These are phyloP conservation scores for Chaenogobius annularis DNA, from an alignment of 2,113 vertebrate species.

Conservation along the genomic window DNA sequence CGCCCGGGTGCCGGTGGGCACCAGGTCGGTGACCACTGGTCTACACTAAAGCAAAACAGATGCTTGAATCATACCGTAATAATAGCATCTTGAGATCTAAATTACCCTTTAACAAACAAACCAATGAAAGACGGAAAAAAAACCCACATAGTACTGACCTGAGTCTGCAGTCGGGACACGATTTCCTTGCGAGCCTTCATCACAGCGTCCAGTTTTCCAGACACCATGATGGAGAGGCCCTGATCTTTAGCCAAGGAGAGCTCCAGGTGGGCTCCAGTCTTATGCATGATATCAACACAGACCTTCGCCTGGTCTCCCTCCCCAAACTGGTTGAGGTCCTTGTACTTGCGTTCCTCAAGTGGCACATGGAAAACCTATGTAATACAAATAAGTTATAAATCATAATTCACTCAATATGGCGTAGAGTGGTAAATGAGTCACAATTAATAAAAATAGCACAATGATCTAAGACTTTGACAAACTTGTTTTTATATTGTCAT, in stretches of 20 bases:
- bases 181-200: conserved; percentile 99
- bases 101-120: too few species aligned
- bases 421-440: neutral
- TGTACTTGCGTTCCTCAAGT: conserved; percentile 97
- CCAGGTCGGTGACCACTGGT: too few species aligned
- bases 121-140: too few species aligned
- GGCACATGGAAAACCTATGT: conserved; percentile 96
- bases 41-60: too few species aligned
- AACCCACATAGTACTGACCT: conserved; percentile 79
- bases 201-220: conserved; percentile 95
- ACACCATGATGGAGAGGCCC: conserved; percentile 99
- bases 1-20: too few species aligned
- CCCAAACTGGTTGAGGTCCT: conserved; percentile 99
- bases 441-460: too few species aligned
- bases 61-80: too few species aligned
- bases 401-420: neutral
- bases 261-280: conserved; percentile 96
- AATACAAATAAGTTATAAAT: neutral
- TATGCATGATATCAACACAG: conserved; percentile 99
- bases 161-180: conserved; percentile 96
- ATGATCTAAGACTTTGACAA: too few species aligned
- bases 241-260: conserved; percentile 98
- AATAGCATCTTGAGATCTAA: too few species aligned
- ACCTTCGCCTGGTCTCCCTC: conserved; percentile 99
- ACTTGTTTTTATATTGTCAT: too few species aligned